Percentiles rank a stretch among this genome's conserved stretches.
Evolutionary conservation across 2,113 vertebrate species (phyloP).

Genomic region (Tapirus terrestris): DNA sequence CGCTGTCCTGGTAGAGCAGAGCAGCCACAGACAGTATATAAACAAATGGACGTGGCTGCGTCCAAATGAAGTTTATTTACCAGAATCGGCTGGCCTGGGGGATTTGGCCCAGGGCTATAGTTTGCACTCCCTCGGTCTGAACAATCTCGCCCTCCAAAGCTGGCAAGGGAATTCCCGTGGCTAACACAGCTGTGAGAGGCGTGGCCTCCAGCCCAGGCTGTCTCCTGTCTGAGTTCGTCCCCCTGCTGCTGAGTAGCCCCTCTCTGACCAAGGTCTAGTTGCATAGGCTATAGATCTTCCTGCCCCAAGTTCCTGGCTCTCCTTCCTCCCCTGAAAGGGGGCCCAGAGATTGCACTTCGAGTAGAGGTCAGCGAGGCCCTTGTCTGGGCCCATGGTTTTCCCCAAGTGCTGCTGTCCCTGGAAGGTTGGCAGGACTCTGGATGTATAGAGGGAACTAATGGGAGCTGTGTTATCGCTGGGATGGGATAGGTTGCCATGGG

Average conservation of each 20-base stretch:
- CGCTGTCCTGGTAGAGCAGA: neutral
- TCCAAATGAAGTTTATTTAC: neutral
- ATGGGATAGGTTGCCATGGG: neutral
- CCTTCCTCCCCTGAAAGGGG: neutral
- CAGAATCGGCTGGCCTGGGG: neutral
- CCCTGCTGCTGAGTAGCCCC: neutral
- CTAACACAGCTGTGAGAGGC: neutral
- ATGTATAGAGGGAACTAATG: neutral
- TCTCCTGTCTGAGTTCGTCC: neutral
- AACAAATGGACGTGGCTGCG: neutral
- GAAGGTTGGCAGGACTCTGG: neutral
- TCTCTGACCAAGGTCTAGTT: no score
- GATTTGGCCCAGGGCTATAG: neutral
- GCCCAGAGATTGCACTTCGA: neutral
- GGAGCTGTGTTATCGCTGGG: neutral
- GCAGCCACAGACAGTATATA: neutral
- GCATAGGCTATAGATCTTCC: neutral
- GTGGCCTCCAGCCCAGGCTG: neutral
- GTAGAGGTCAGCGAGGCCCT: neutral
- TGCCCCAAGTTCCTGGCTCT: neutral
- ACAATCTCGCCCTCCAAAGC: neutral
- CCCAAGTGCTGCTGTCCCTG: neutral
- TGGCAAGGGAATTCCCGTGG: neutral
- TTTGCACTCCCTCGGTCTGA: neutral
- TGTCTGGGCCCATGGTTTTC: neutral